These are phyloP conservation scores for Calycopis cecrops DNA, from an alignment of 1,140 invertebrate genomes.

Conservation along the genomic window DNA sequence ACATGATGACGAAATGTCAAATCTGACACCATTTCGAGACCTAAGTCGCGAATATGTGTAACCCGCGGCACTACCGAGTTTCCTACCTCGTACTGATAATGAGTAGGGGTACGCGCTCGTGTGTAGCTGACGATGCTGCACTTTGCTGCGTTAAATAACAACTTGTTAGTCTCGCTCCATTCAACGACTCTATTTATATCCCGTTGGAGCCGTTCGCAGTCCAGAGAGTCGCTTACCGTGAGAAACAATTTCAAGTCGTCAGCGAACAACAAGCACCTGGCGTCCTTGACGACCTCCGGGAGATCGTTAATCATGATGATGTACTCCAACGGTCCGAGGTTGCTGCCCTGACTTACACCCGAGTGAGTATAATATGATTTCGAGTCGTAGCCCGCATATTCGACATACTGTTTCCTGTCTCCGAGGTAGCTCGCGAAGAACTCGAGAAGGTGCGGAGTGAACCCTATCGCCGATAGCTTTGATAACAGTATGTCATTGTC, in stretches of 20 bases:
- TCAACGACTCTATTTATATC: conserved; percentile 23
- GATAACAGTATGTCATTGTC: not conserved
- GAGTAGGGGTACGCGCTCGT: not conserved
- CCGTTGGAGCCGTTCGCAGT: conserved; percentile 11
- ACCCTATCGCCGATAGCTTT: conserved; percentile 5
- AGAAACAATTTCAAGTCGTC: conserved; percentile 28
- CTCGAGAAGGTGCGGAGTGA: not conserved
- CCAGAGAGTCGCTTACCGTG: conserved; percentile 6
- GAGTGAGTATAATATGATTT: not conserved
- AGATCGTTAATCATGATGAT: conserved; percentile 24
- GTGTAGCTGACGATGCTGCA: not conserved
- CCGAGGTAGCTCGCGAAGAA: conserved; percentile 1
- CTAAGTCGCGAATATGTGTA: too few species aligned
- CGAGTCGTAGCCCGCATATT: not conserved
- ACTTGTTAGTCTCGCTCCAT: conserved; percentile 1
- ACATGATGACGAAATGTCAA: too few species aligned
- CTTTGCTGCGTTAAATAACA: not conserved
- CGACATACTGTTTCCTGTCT: not conserved
- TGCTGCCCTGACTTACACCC: conserved; percentile 22
- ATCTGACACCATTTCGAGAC: too few species aligned
- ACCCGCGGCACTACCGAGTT: not conserved
- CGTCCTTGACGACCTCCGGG: conserved; percentile 14
- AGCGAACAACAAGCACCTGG: conserved; percentile 24
- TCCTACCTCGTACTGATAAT: not conserved
- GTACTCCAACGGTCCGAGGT: conserved; percentile 19